Evolutionary conservation across 2,888 invertebrate species (phyloP).

Genomic region (Neoaliturus tenellus): DNA sequence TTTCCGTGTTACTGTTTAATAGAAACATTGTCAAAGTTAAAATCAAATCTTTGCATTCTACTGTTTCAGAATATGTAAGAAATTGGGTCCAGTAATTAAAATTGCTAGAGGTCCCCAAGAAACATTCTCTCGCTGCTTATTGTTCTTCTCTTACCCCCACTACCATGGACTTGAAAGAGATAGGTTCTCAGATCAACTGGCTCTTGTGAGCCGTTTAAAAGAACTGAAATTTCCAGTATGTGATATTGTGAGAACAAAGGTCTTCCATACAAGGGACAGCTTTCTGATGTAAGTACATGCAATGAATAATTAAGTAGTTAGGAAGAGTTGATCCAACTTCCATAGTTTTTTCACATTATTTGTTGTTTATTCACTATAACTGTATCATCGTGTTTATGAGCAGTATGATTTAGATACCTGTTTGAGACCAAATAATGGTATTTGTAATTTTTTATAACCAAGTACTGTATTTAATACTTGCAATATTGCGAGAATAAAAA

Average conservation of each 20-base stretch:
- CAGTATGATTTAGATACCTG: too few relatives aligned
- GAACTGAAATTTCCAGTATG: constrained; percentile 54
- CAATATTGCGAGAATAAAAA: too few relatives aligned
- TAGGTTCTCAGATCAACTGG: constrained; percentile 71
- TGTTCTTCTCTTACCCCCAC: constrained; percentile 74
- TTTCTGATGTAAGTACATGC: constrained; percentile 72
- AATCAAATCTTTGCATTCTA: constrained; percentile 22
- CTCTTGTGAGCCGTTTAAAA: constrained; percentile 62
- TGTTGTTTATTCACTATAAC: too few relatives aligned
- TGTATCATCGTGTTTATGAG: too few relatives aligned
- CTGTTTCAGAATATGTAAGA: constrained; percentile 5
- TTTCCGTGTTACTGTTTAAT: too few relatives aligned
- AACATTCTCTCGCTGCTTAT: constrained; percentile 72
- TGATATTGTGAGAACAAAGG: constrained; percentile 59
- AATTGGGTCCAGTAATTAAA: constrained; percentile 72
- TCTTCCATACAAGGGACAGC: constrained; percentile 71
- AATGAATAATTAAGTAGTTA: background rate
- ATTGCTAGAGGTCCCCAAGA: constrained; percentile 70
- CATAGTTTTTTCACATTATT: too few relatives aligned
- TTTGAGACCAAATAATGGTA: too few relatives aligned
- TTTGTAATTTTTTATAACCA: too few relatives aligned
- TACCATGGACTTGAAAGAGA: constrained; percentile 72
- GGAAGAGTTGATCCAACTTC: too few relatives aligned
- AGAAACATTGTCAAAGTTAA: too few relatives aligned
- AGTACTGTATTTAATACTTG: too few relatives aligned